These are phyloP conservation scores for Nudaria mundana DNA, from an alignment of 2,888 invertebrate species.

Conservation along the genomic window DNA sequence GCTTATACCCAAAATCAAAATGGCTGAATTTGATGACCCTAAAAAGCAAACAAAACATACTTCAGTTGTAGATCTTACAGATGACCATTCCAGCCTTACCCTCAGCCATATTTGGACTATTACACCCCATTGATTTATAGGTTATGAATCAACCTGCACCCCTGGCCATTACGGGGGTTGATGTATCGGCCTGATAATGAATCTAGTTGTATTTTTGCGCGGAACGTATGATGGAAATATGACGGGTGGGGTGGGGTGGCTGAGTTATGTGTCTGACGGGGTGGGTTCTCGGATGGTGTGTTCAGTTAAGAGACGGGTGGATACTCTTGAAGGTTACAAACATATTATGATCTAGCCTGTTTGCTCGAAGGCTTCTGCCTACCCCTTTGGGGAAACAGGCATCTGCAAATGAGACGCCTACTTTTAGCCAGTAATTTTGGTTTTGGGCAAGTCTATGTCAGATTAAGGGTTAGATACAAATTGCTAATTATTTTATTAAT, in stretches of 20 bases:
- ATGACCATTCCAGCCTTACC: slow-evolving; percentile 34
- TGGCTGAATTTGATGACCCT: not conserved
- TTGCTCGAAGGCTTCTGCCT: no score
- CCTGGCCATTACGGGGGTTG: slow-evolving; percentile 53
- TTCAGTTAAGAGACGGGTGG: slow-evolving; percentile 2
- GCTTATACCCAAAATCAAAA: no score
- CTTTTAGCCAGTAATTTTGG: no score
- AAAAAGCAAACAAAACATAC: slow-evolving; percentile 17
- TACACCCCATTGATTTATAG: slow-evolving; percentile 78
- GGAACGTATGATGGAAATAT: slow-evolving; percentile 73
- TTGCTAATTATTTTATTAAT: no score
- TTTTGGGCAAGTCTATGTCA: no score
- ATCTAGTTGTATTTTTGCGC: slow-evolving; percentile 75
- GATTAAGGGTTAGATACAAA: no score
- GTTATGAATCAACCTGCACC: slow-evolving; percentile 74
- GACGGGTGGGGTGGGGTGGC: slow-evolving; percentile 46
- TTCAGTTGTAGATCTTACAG: slow-evolving; percentile 23
- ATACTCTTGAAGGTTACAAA: slow-evolving; percentile 9
- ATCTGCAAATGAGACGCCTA: no score
- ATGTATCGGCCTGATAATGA: slow-evolving; percentile 77
- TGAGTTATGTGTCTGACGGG: slow-evolving; percentile 41
- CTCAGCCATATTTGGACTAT: slow-evolving; percentile 72
- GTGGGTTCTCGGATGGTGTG: slow-evolving; percentile 10
- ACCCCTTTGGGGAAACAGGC: no score
- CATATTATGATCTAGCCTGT: slow-evolving; percentile 5